Evolutionary conservation across 2,113 vertebrate species (phyloP).

Genomic region (Columba janthina): DNA sequence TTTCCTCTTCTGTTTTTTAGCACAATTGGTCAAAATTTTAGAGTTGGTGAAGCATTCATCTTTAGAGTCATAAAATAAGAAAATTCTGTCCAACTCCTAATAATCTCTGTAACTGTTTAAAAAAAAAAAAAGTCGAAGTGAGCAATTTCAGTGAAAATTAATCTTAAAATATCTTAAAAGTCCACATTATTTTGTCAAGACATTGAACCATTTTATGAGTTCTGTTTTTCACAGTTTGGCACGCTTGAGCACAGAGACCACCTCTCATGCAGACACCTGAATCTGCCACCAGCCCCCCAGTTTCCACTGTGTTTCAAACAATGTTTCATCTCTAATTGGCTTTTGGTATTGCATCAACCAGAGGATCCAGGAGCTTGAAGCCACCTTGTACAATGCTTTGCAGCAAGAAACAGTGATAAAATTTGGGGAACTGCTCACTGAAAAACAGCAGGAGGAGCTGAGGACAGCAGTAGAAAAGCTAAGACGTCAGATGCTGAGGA

Average conservation of each 20-base stretch:
- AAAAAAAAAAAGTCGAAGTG: neutral
- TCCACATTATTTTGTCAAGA: neutral
- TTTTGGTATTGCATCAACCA: conserved; percentile 74
- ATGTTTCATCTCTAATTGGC: conserved; percentile 34
- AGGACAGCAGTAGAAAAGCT: conserved; percentile 93
- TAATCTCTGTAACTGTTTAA: neutral
- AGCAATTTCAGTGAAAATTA: neutral
- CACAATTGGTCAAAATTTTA: neutral
- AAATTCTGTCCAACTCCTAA: neutral
- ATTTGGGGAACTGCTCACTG: conserved; percentile 91
- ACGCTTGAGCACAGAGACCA: neutral
- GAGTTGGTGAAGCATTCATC: neutral
- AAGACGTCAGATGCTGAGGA: conserved; percentile 95
- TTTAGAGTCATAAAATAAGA: neutral
- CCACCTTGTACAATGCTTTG: conserved; percentile 96
- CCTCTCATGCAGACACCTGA: neutral
- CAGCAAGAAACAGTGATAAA: conserved; percentile 98
- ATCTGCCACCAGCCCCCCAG: neutral
- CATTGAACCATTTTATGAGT: neutral
- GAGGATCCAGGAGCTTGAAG: conserved; percentile 99
- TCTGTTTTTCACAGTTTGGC: neutral
- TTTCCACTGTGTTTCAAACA: neutral
- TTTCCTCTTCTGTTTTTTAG: neutral
- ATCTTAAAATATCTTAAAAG: neutral
- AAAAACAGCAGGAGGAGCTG: conserved; percentile 93